Evolutionary conservation across 2,888 invertebrate genomes (phyloP).

Genomic region (Lucinisca nassula): DNA sequence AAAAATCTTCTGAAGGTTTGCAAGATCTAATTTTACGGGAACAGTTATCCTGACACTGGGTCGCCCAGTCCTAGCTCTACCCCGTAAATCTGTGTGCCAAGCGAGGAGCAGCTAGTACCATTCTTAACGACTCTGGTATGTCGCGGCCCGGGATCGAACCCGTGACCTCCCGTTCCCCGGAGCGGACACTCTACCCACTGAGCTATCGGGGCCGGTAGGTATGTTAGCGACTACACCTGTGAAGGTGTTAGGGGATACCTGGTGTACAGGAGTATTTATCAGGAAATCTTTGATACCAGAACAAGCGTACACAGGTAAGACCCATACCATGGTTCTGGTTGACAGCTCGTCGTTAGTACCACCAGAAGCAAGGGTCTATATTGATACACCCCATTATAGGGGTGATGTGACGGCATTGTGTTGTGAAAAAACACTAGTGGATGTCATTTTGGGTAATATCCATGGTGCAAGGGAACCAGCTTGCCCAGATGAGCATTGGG

Average conservation of each 20-base stretch:
- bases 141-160: too few relatives aligned
- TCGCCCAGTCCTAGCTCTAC: too few relatives aligned
- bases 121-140: too few relatives aligned
- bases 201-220: too few relatives aligned
- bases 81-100: too few relatives aligned
- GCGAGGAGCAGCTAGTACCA: too few relatives aligned
- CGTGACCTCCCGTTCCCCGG: too few relatives aligned
- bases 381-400: conserved; percentile 49
- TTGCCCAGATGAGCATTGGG: conserved; percentile 43
- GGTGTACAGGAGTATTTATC: conserved; percentile 48
- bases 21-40: conserved; percentile 38
- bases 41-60: too few relatives aligned
- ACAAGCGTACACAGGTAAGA: conserved; percentile 37
- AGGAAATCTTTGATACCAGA: conserved; percentile 26
- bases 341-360: conserved; percentile 37
- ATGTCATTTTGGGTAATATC: conserved; percentile 56
- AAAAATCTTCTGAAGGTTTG: conserved; percentile 16
- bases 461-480: conserved; percentile 21
- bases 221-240: not conserved
- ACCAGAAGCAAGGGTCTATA: conserved; percentile 31
- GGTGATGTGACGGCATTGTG: conserved; percentile 50
- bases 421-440: conserved; percentile 45
- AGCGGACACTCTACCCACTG: too few relatives aligned
- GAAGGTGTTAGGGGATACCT: conserved; percentile 46
- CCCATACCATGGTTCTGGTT: conserved; percentile 30